Evolutionary conservation across 2,888 invertebrate genomes (phyloP).

Genomic region (Terebella lapidaria): DNA sequence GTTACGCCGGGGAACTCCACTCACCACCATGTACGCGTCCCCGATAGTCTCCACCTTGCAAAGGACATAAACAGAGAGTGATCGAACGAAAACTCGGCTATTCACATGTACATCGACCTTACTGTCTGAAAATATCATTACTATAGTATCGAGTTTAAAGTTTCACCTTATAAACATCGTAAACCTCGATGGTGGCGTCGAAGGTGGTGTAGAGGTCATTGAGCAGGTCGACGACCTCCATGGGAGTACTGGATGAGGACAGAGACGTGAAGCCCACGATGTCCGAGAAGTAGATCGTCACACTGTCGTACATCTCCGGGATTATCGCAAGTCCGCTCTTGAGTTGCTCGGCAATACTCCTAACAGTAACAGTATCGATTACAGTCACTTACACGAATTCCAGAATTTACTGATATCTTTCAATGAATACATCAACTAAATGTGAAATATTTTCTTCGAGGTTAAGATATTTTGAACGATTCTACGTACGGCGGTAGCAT

Average conservation of each 20-base stretch:
- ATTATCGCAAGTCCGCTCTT: background rate
- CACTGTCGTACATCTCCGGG: background rate
- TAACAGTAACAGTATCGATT: background rate
- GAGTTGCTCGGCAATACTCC: background rate
- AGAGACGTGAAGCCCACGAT: conserved; percentile 1
- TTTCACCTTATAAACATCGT: conserved; percentile 2
- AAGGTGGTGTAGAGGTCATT: conserved; percentile 3
- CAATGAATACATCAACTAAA: background rate
- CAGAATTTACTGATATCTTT: too few species aligned
- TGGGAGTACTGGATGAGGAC: background rate
- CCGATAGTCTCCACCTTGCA: conserved; percentile 4
- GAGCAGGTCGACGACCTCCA: conserved; percentile 2
- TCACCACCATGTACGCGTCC: conserved; percentile 3
- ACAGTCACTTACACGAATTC: too few species aligned
- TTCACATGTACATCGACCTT: too few species aligned
- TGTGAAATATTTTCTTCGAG: background rate
- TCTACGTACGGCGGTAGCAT: conserved; percentile 39
- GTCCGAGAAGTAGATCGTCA: conserved; percentile 3
- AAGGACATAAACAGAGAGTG: background rate
- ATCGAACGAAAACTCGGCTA: background rate
- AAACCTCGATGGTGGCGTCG: background rate
- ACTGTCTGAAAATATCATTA: too few species aligned
- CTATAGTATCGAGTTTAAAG: too few species aligned
- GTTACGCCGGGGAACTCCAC: background rate
- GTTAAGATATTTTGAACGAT: background rate